Evolutionary conservation across 2,888 invertebrate genomes (phyloP).

Genomic region (Orthosia incerta): DNA sequence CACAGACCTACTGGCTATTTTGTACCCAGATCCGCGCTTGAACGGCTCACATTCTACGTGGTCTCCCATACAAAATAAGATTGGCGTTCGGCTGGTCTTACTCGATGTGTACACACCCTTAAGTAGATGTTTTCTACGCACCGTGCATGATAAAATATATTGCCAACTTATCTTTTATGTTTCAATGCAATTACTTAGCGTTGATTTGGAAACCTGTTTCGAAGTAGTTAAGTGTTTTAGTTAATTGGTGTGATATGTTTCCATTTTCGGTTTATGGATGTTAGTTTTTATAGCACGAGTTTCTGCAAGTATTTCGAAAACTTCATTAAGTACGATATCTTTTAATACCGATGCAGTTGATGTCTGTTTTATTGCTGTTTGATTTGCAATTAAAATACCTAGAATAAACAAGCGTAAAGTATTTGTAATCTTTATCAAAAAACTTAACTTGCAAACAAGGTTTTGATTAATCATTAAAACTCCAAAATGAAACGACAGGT

Average conservation of each 20-base stretch:
- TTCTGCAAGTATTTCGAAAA: slow-evolving; percentile 14
- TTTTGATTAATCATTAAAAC: not conserved
- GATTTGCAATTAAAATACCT: slow-evolving; percentile 7
- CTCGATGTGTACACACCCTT: slow-evolving; percentile 39
- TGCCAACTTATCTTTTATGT: slow-evolving; percentile 62
- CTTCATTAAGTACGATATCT: slow-evolving; percentile 34
- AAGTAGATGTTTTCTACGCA: slow-evolving; percentile 59
- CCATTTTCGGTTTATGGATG: slow-evolving; percentile 24
- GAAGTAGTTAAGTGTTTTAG: slow-evolving; percentile 48
- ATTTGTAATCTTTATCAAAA: not conserved
- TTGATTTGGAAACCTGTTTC: slow-evolving; percentile 56
- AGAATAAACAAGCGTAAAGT: not conserved
- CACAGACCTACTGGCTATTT: slow-evolving; percentile 32
- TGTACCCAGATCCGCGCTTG: slow-evolving; percentile 24
- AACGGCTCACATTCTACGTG: slow-evolving; percentile 10
- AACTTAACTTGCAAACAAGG: not conserved
- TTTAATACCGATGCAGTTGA: slow-evolving; percentile 7
- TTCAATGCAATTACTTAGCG: slow-evolving; percentile 63
- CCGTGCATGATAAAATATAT: slow-evolving; percentile 61
- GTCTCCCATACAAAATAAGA: slow-evolving; percentile 44
- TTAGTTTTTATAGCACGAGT: slow-evolving; percentile 37
- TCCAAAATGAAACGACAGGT: not conserved
- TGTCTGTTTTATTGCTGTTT: slow-evolving; percentile 32
- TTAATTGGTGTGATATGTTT: slow-evolving; percentile 51
- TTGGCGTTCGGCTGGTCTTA: slow-evolving; percentile 5